Base-by-base conservation (phyloP, 2,888 invertebrate genomes). In the Spilosoma lubricipeda region DNA sequence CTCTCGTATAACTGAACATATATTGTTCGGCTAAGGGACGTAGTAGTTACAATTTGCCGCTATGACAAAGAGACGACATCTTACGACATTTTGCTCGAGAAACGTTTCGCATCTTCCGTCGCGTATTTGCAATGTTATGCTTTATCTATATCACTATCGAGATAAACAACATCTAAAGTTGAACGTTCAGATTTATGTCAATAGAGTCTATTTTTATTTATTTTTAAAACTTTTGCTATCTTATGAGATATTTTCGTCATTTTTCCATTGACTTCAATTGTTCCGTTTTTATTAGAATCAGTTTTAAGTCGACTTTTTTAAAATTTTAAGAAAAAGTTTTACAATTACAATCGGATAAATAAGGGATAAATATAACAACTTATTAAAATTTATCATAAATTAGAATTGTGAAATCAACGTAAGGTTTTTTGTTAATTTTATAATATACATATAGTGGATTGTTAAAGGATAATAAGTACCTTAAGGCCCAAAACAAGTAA, bases 41-140 rank as follows among this genome's bases (percentile, higher is more conserved):
- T 30, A 67, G 67, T 30, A 13, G 67, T 30, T 8, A 72, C 67
- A 72, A 72, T 67, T 72, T 65, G 30, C 66, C 30, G 71, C 67
- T 42, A 67, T 67, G 67, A 67, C 67, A 72, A 59, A 72, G 67
- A 72, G 59, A 67, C 67, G 67, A 67, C 56, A 72, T 42, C 39
- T 72, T 42, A 72, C 67, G 39, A 72, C 42, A 42, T 67, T 59
- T 72, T 42, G 67, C 67, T 23, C n/a, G 27, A 45, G 66, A 66
- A 67, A 67, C 66, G 67, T 56, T 72, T 42, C 56, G 33, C 42
- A 33, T 71, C 33, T 23, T 39, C 13, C 36, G 18, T 33, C 36
- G 33, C 3, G 7, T 36, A 7, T n/a, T 66, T 66, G n/a, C 39
- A 39, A 66, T 66, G 39, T 66, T 66, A 5, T 15, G 66, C 59